phyloP scores from a whole-genome alignment of 1,140 invertebrate species.

The Glossosoma conforme region DNA sequence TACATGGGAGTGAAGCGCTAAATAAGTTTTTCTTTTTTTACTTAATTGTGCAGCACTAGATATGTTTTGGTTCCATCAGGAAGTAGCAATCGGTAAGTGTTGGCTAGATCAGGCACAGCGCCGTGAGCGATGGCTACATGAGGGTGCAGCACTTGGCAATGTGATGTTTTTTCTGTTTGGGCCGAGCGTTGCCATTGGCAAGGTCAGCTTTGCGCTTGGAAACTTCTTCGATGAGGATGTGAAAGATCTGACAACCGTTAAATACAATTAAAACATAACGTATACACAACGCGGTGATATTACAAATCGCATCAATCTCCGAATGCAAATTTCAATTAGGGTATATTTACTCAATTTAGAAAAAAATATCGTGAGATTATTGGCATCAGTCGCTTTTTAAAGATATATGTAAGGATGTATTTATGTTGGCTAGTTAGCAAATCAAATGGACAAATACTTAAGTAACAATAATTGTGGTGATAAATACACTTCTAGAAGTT shows the following conservation, averaged over 20 bases:
- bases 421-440: background rate
- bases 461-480: no score
- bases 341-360: background rate
- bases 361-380: conserved; percentile 1
- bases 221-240: conserved; percentile 28
- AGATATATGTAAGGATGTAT: background rate
- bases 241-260: conserved; percentile 26
- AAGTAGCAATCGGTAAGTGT: no score
- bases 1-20: no score
- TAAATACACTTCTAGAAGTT: no score
- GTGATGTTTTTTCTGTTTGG: conserved; percentile 22
- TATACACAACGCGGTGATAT: conserved; percentile 17
- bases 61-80: no score
- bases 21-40: no score
- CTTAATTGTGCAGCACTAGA: no score
- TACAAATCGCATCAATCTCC: no score
- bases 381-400: background rate
- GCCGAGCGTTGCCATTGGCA: conserved; percentile 17
- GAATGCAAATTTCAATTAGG: no score
- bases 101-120: no score
- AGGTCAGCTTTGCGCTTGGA: conserved; percentile 21
- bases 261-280: conserved; percentile 22
- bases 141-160: conserved; percentile 29
- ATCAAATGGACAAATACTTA: no score
- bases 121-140: conserved; percentile 17